Base-by-base conservation (phyloP, 2,888 invertebrate species). In the Alcis repandata region DNA sequence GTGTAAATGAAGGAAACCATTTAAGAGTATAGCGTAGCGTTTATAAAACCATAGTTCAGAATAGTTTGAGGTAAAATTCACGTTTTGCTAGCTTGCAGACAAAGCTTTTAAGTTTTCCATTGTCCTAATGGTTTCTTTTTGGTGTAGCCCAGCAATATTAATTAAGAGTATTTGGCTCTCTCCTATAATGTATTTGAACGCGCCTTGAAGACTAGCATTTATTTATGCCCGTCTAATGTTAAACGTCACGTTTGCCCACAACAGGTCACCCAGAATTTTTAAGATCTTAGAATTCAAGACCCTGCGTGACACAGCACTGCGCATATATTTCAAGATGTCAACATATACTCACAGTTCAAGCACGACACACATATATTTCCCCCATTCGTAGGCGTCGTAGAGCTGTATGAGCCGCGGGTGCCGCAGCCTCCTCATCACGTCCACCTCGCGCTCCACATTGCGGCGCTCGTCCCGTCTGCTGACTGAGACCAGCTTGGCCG, bases 361-460 rank as follows among this genome's bases (percentile, higher is more conserved):
- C 73, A 99, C 97, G 79, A 99, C 98, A 91, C 98, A 98, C 96
- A 99, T 98, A 84, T 97, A 97, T 91, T 97, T 97, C 77, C 96
- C 96, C 91, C 96, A 96, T 90, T 99, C 99, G 89, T 98, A 99
- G 11, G 99, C 98, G 83, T 99, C 99, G 89, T 99, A 99, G 48
- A 99, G 95, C 89, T 99, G 99, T 79, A 99, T 98, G 54, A 99
- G 96, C 71, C 99, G 94, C 33, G 98, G 98, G 94, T 99, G 99
- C 80, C 98, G 97, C 61, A 99, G 95, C 72, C 96, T 94, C 83
- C 98, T 95, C 99, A 99, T 99, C 79, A 99, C 98, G 77, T 99
- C 98, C 67, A 99, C 97, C 88, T 99, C 99, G 59, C 99, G 95
- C 87, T 98, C 98, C 71, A 99, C 99, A 82, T 98, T 98, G 70